Conservation (phyloP, 2,797 vertebrate genomes). For the Tarsius wallacei region DNA sequence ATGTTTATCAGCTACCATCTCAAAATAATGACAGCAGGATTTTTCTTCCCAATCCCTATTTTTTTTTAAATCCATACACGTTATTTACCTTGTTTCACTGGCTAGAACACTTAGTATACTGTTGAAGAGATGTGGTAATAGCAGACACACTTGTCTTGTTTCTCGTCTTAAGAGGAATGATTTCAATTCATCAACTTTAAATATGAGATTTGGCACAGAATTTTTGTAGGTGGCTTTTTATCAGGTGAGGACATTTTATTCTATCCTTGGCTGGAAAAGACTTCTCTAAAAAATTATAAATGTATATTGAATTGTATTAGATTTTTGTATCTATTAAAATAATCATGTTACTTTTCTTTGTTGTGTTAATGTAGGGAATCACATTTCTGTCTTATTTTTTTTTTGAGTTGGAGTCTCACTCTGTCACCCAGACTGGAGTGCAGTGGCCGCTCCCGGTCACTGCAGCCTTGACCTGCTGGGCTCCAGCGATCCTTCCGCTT, state of each 20-base stretch:
- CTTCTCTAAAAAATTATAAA: conserved; percentile 5
- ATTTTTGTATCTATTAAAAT: conserved; percentile 53
- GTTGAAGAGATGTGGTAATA: not conserved
- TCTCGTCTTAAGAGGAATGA: conserved; percentile 12
- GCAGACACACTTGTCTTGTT: not conserved
- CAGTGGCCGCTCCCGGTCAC: no score
- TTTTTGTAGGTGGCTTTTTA: not conserved
- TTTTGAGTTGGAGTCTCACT: no score
- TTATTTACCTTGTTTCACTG: conserved; percentile 51
- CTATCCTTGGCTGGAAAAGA: conserved; percentile 27
- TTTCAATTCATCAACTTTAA: conserved; percentile 41
- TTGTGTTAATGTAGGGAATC: conserved; percentile 53
- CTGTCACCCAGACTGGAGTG: no score
- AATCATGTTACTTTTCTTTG: conserved; percentile 50
- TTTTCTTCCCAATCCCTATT: conserved; percentile 57
- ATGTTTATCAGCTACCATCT: conserved; percentile 57
- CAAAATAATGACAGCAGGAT: conserved; percentile 61
- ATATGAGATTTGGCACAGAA: not conserved
- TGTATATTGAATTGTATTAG: conserved; percentile 32
- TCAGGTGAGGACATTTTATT: conserved; percentile 10
- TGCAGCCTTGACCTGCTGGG: no score
- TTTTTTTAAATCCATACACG: not conserved
- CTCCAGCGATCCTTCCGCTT: no score
- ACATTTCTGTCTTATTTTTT: no score
- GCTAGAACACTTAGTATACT: not conserved